Evolutionary conservation across 2,113 vertebrate species (phyloP), one percentile per base, ranked within the genome.

Genomic region (Aspidoscelis tigris): DNA sequence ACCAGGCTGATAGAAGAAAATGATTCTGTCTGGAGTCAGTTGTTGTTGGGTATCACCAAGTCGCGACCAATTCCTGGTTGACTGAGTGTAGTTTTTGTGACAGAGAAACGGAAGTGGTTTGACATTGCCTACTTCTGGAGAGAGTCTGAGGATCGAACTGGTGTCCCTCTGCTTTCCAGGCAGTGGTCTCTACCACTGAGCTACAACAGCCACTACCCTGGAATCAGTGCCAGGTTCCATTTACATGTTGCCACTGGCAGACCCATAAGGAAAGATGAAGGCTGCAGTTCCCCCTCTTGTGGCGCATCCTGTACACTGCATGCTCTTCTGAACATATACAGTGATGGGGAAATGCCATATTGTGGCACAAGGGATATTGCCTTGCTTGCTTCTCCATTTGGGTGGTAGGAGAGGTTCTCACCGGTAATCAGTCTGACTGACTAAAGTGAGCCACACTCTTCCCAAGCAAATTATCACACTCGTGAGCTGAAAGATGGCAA

Each of bases 401-500:
- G 89, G 92, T 92, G 90, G 86, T 91, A 90, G 87, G 87, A 82
- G 91, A 94, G 92, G 78, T 2, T 3, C 88, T 91, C 74, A 90
- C 89, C 78, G 71, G 90, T 88, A 85, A 79, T 74, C 74, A 55
- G 83, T 81, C 89, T 87, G 90, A 91, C 2, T 71, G 91, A 91
- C 89, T 94, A 95, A 95, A 94, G 89, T 89, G 92, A 94, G 94
- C 94, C 95, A 94, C 86, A 90, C 80, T 84, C 90, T 95, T 96
- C 96, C 94, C 93, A 93, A 96, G 96, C 93, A 97, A 96, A 93
- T 93, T 94, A 95, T 95, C 92, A 91, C 95, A 95, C 91, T 96
- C 97, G 96, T 97, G 97, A 98, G 97, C 96, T 96, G 92, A 91
- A 94, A 93, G 93, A 92, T 95, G 95, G 92, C 90, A 91, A 97